phyloP scores from a whole-genome alignment of 2,888 invertebrate species.

The Isotomurus palustris region DNA sequence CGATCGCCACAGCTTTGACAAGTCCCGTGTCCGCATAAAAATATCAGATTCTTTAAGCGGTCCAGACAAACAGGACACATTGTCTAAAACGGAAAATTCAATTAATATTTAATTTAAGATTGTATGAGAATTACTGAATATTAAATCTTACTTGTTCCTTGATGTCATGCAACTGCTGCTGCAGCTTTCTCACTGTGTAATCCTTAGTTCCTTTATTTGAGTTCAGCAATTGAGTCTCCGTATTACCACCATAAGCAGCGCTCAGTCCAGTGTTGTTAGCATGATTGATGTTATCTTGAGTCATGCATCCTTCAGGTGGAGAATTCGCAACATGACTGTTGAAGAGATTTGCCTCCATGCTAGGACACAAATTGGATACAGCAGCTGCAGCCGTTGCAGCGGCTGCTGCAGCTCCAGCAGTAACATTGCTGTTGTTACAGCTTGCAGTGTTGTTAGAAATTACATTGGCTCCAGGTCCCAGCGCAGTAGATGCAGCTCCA shows the following conservation, averaged over 20 bases:
- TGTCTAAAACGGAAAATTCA: constrained; percentile 60
- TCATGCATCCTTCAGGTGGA: constrained; percentile 19
- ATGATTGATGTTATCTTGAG: constrained; percentile 42
- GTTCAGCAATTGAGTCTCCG: constrained; percentile 55
- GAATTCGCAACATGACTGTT: constrained; percentile 31
- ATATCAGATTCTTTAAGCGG: constrained; percentile 82
- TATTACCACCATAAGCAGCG: constrained; percentile 26
- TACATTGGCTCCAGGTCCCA: constrained; percentile 28
- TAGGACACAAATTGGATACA: constrained; percentile 43
- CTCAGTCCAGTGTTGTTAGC: constrained; percentile 39
- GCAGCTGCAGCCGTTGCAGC: constrained; percentile 20
- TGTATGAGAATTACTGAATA: constrained; percentile 1
- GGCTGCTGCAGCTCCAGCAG: background rate
- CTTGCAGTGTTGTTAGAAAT: constrained; percentile 25
- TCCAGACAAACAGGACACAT: constrained; percentile 98
- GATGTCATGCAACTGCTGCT: constrained; percentile 93
- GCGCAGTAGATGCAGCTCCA: constrained; percentile 15
- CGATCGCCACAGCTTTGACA: constrained; percentile 99
- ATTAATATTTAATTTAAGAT: background rate
- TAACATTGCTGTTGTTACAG: constrained; percentile 13
- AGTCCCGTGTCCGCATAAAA: constrained; percentile 80
- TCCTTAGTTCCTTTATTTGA: constrained; percentile 66
- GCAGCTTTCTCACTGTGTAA: constrained; percentile 74
- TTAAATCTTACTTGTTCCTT: constrained; percentile 75
- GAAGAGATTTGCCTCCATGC: constrained; percentile 44